These are phyloP conservation scores for Cuculus canorus DNA, from an alignment of 2,797 vertebrate genomes.

Conservation along the genomic window DNA sequence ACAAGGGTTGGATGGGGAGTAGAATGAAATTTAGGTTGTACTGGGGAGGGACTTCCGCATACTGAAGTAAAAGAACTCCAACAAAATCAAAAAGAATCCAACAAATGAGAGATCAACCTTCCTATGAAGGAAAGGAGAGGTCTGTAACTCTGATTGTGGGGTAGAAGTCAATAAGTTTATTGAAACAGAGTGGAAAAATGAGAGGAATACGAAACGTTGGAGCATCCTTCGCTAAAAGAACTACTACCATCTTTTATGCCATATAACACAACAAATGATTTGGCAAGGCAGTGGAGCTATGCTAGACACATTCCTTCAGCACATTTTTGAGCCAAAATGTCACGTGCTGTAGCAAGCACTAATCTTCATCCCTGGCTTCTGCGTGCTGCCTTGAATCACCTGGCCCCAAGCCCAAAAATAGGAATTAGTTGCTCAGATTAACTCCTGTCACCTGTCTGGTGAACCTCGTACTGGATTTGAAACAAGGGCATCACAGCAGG, in stretches of 20 bases:
- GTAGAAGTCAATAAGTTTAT: background rate
- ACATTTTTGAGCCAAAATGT: slow-evolving; percentile 60
- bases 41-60: background rate
- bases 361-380: slow-evolving; percentile 40
- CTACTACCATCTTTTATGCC: background rate
- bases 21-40: background rate
- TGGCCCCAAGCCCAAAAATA: slow-evolving; percentile 51
- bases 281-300: slow-evolving; percentile 34
- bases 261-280: background rate
- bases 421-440: slow-evolving; percentile 61
- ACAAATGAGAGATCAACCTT: background rate
- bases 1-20: rapidly evolving
- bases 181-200: background rate
- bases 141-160: rapidly evolving
- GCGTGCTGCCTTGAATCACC: background rate
- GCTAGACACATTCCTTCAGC: slow-evolving; percentile 30
- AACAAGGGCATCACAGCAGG: background rate
- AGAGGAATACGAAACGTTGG: rapidly evolving
- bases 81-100: background rate
- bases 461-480: slow-evolving; percentile 52
- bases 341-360: slow-evolving; percentile 40
- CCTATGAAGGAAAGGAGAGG: background rate
- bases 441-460: slow-evolving; percentile 43
- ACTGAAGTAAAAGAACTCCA: background rate
- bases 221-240: background rate